Evolutionary conservation across 2,113 vertebrate species (phyloP), one percentile per base, ranked within the genome.

Genomic region (Odobenus rosmarus): DNA sequence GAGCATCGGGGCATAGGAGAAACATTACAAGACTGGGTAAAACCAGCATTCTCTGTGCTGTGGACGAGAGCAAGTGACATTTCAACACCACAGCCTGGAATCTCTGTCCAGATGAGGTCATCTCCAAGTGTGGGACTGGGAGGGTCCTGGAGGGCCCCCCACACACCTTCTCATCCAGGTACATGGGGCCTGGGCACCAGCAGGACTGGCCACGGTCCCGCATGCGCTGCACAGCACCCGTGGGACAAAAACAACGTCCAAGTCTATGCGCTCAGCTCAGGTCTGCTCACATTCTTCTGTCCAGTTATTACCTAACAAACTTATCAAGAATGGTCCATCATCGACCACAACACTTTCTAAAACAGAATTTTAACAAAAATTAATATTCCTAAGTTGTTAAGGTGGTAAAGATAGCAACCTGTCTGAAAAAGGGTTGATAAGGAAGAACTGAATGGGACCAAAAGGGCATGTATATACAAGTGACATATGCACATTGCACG

Each of bases 271-370:
- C n/a, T 36, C n/a, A 7, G 39, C 7, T 0, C 24, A 4, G 26
- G 19, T 21, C 28, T 0, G 13, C 24, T 23, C 67, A 26, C 33
- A 36, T 3, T 16, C 12, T n/a, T 53, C 55, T 36, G 5, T 2
- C 64, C 72, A 7, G 1, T 4, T 18, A 39, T 0, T 0, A 21
- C 31, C 15, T 6, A 24, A 51, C 51, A 28, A 0, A 2, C 33
- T 71, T 3, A 14, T 4, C 33, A 5, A 57, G 11, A 49, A n/a
- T 12, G 9, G 15, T 9, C 72, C 42, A 9, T 42, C 18, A 1
- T 10, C 0, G 7, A 24, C 57, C 31, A 31, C 8, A 14, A 3
- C 19, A 10, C 90, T 71, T 82, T 28, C 88, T 49, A 76, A 31
- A 81, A 39, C 4, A 14, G 36, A 51, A 55, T 72, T 39, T 81